Evolutionary conservation across 2,797 vertebrate species (phyloP), one percentile per base, ranked within the genome.

Genomic region (Danio albolineatus): DNA sequence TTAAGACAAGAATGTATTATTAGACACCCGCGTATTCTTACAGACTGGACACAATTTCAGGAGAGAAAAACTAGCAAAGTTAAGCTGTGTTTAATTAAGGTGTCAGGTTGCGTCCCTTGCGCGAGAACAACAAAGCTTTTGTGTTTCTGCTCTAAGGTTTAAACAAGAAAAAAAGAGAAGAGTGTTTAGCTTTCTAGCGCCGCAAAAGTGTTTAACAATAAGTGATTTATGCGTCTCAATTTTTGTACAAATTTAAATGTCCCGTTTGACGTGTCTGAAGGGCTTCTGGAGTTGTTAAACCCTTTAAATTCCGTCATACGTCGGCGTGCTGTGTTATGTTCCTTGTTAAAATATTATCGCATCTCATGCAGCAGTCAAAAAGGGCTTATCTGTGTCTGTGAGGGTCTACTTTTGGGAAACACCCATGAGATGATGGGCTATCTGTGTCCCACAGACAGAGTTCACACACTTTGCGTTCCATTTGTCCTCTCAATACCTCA

Each of bases 1-100:
- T 94, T 92, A 91, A 90, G 87, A 89, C 91, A 95, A 94, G 92
- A 94, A 92, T 92, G 91, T 93, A 90, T 92, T 92, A 94, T 89
- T 90, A 90, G 91, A 91, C 91, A 84, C 84, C 89, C 90, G 92
- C 91, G 91, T 91, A 91, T 89, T 88, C 90, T 89, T 85, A 85
- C 82, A 89, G 91, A 89, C 83, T 88, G 88, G 83, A 80, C 76
- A 87, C 90, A 88, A 89, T 89, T 91, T 88, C 82, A 85, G 89
- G 53, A 59, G 59, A 61, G 69, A 73, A 90, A n/a, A 72, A 53
- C 65, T 48, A 74, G 61, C 91, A 90, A 91, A 28, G 82, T 85
- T 1, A 86, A 87, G 81, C 82, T 85, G 85, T 81, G 72, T 88
- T 86, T 84, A 86, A 86, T 88, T 85, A 88, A 86, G 84, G 82